These are phyloP conservation scores for Apodemia hepburni DNA, from an alignment of 2,888 invertebrate genomes.

Conservation along the genomic window DNA sequence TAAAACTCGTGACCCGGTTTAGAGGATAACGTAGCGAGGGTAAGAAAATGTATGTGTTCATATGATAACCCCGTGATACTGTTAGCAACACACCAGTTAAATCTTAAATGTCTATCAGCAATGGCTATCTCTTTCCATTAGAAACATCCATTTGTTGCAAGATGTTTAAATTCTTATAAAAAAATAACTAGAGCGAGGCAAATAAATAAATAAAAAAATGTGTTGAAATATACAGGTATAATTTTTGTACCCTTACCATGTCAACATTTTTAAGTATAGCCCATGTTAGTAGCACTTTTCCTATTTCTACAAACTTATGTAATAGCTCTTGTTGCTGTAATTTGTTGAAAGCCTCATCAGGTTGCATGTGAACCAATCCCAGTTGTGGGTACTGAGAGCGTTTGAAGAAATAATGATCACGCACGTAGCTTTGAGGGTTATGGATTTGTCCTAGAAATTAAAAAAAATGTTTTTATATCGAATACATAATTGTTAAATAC, in stretches of 20 bases:
- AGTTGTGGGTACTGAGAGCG: conserved; percentile 98
- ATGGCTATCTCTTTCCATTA: no score
- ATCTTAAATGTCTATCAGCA: no score
- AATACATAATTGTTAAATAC: no score
- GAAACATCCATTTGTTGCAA: no score
- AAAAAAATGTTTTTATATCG: no score
- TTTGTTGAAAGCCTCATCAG: conserved; percentile 93
- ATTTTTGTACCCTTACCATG: conserved; percentile 79
- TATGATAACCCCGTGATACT: no score
- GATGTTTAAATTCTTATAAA: no score
- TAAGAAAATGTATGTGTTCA: no score
- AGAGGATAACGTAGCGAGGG: no score
- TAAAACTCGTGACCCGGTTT: no score
- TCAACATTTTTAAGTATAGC: conserved; percentile 95
- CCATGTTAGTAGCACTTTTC: conserved; percentile 95
- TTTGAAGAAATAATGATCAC: conserved; percentile 97
- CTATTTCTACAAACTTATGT: conserved; percentile 97
- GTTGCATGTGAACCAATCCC: conserved; percentile 95
- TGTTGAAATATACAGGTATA: not conserved
- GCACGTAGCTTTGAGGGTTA: conserved; percentile 95
- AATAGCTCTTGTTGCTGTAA: conserved; percentile 94
- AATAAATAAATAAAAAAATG: not conserved
- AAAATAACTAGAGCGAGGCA: no score
- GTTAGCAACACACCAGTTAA: no score
- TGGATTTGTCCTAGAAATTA: conserved; percentile 94